Base-by-base conservation (phyloP, 1,140 invertebrate genomes). In the Arctopsyche grandis region DNA sequence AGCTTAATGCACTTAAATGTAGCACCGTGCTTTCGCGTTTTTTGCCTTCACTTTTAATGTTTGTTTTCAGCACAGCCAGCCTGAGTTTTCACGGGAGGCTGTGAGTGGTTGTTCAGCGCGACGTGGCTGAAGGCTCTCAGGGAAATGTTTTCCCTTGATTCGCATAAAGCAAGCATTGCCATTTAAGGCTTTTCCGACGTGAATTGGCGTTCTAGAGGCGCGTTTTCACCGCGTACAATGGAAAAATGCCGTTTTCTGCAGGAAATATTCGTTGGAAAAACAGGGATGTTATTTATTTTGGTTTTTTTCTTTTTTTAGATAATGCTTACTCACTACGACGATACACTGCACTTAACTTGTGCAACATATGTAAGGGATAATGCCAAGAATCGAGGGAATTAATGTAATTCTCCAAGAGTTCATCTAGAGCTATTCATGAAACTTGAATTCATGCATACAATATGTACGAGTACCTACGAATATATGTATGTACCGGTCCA, bases 91-190 rank as follows among this genome's bases (percentile, higher is more conserved):
- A 76, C 29, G 29, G 63, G 58, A 24, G 38, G 56, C 74, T 16
- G 26, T 63, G 74, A 76, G 74, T 76, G 74, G 74, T 63, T 76
- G 74, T 76, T 76, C 74, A 76, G 71, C 52, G 46, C 48, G 24
- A 56, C 71, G 71, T 48, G 19, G 71, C 26, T 76, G 74, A 76
- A 76, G 56, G 56, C 74, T 76, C 74, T 76, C 46, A 22, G 74
- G 22, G 43, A 76, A 76, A 63, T 76, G 74, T 76, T 76, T 75
- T 76, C 56, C 74, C 74, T 63, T 76, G 74, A 76, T 76, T 76
- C 74, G 74, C 74, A 76, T 76, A 76, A 76, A 76, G 74, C 74
- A 63, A 76, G 56, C 74, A 76, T 44, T 76, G 74, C 74, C 46
- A 63, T 76, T 76, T 76, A 76, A 66, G 29, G 74, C 16, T 44